Percentiles rank a stretch among this genome's conserved stretches.
Evolutionary conservation across 2,113 vertebrate species (phyloP).

Genomic region (Misgurnus anguillicaudatus): DNA sequence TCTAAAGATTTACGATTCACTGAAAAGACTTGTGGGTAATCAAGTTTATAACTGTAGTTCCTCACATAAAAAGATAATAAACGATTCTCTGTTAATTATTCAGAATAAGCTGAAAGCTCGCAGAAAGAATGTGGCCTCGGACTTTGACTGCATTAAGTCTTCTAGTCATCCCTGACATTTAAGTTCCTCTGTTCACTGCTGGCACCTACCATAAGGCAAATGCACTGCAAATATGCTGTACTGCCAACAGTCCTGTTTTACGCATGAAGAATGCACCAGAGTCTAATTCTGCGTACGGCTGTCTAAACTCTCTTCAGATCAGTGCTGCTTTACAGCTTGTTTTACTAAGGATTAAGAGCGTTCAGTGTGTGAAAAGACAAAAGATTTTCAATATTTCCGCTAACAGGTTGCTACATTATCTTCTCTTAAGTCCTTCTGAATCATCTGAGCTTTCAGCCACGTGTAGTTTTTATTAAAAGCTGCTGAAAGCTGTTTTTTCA

Average conservation of each 20-base stretch:
- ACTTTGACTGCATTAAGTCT: not conserved
- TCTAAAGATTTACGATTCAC: not conserved
- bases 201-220: not conserved
- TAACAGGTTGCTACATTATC: constrained; percentile 27
- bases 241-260: not conserved
- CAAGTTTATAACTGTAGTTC: not conserved
- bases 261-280: not conserved
- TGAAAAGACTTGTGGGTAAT: not conserved
- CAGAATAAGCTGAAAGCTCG: not conserved
- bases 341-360: constrained; percentile 12
- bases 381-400: constrained; percentile 29
- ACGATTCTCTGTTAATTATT: not conserved
- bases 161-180: not conserved
- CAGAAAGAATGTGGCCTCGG: not conserved
- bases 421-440: not conserved
- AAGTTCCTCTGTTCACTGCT: not conserved
- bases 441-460: constrained; percentile 8
- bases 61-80: not conserved
- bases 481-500: not conserved
- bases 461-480: constrained; percentile 31
- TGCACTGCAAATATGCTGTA: not conserved
- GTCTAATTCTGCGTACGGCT: not conserved
- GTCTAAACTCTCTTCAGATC: not conserved
- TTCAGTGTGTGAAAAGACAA: constrained; percentile 1
- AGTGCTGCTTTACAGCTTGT: constrained; percentile 11